Conservation (phyloP, 2,113 vertebrate genomes). For the Myotis davidii region DNA sequence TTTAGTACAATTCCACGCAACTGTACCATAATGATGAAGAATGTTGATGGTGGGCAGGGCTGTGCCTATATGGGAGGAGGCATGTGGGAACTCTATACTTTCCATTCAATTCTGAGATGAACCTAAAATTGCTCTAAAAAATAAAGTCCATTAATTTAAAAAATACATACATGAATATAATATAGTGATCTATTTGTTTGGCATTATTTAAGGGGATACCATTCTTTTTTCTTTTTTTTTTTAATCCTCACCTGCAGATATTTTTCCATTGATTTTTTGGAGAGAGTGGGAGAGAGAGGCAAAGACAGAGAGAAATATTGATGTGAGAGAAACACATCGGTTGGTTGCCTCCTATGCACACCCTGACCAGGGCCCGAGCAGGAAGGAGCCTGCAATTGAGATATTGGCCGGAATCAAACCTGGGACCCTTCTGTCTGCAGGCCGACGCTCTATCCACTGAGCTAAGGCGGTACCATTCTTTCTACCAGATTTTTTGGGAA, state of each 20-base stretch:
- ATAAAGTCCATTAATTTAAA: not conserved
- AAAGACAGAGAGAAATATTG: no score
- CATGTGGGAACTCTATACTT: not conserved
- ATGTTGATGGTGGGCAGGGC: not conserved
- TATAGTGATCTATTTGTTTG: not conserved
- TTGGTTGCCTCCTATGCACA: no score
- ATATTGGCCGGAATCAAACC: no score
- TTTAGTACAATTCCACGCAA: constrained; percentile 12
- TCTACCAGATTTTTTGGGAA: not conserved
- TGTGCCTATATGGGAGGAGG: not conserved
- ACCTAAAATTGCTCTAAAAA: constrained; percentile 27
- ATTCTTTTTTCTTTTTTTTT: not conserved
- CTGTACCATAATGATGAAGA: not conserved
- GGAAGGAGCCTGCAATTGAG: no score
- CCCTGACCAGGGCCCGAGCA: no score
- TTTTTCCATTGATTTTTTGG: no score
- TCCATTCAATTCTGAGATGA: not conserved
- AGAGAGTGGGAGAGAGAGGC: no score
- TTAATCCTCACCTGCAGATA: no score
- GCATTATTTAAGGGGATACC: not conserved
- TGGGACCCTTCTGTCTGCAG: no score
- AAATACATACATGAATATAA: constrained; percentile 29
- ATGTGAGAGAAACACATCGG: no score
- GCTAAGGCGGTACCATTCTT: no score
- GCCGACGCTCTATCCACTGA: no score